Percentiles rank a stretch among this genome's conserved stretches.
Evolutionary conservation across 2,888 invertebrate species (phyloP).

Genomic region (Listrodromus nycthemerus): DNA sequence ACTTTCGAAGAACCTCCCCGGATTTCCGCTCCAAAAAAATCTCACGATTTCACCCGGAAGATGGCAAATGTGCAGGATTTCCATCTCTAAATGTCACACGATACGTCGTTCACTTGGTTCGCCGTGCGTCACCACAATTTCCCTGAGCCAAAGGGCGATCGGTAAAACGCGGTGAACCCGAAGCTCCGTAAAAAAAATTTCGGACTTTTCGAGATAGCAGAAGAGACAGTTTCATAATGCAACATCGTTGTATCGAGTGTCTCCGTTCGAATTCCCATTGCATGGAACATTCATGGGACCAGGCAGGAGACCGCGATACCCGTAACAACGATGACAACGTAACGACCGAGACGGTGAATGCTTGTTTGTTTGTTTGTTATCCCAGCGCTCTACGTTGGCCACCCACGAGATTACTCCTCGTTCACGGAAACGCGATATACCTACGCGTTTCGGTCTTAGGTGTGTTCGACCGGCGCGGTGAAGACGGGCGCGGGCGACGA

Average conservation of each 20-base stretch:
- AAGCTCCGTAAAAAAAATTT: background rate
- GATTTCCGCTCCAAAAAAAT: no score
- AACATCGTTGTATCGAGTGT: constrained; percentile 43
- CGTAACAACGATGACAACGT: constrained; percentile 30
- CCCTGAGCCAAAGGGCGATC: background rate
- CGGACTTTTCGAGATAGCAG: constrained; percentile 1
- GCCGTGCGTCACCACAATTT: background rate
- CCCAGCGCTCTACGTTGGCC: constrained; percentile 36
- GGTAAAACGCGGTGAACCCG: background rate
- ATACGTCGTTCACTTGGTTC: no score
- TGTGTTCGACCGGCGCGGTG: constrained; percentile 4
- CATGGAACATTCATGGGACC: constrained; percentile 63
- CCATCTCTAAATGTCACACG: no score
- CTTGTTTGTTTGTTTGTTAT: constrained; percentile 21
- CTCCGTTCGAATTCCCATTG: constrained; percentile 59
- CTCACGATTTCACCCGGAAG: no score
- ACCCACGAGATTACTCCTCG: constrained; percentile 61
- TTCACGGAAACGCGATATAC: constrained; percentile 50
- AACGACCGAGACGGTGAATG: constrained; percentile 26
- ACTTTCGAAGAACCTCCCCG: background rate
- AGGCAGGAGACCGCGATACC: constrained; percentile 25
- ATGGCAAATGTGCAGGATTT: no score
- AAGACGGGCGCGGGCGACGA: constrained; percentile 43
- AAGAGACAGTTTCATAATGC: constrained; percentile 43
- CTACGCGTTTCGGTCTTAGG: constrained; percentile 1